Conservation (phyloP, 2,797 vertebrate species). For the Epinephelus malabaricus region DNA sequence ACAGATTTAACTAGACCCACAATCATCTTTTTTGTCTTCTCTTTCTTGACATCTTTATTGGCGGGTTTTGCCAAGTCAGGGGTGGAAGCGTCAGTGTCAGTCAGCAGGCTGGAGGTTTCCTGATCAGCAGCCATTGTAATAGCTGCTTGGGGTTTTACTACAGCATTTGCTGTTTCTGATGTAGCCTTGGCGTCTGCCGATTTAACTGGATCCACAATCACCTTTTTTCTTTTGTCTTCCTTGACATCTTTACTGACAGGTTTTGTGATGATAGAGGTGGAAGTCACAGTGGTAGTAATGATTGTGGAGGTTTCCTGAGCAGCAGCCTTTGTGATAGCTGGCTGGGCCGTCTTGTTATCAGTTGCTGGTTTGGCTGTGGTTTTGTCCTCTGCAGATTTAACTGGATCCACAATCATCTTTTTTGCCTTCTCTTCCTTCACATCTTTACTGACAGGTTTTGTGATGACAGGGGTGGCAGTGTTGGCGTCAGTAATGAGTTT, state of each 20-base stretch:
- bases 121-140: background rate
- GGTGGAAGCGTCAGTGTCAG: no score
- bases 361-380: background rate
- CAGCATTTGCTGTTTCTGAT: background rate
- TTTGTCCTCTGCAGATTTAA: slow-evolving; percentile 20
- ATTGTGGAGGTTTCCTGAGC: slow-evolving; percentile 9
- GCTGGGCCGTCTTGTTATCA: background rate
- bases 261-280: slow-evolving; percentile 17
- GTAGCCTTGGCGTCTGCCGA: slow-evolving; percentile 1
- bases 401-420: slow-evolving; percentile 18
- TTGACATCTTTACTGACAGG: slow-evolving; percentile 5
- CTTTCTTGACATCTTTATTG: background rate
- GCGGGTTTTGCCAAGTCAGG: slow-evolving; percentile 13
- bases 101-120: slow-evolving; percentile 1
- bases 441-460: slow-evolving; percentile 16
- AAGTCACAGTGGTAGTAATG: background rate
- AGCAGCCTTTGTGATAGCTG: background rate
- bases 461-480: slow-evolving; percentile 10
- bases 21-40: slow-evolving; percentile 7
- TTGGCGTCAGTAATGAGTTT: background rate
- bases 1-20: slow-evolving; percentile 23
- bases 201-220: slow-evolving; percentile 17
- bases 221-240: slow-evolving; percentile 6
- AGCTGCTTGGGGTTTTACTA: background rate
- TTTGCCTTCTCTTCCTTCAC: slow-evolving; percentile 7